A percentile compares a stretch with the other conserved stretches of the same genome.
Evolutionary conservation across 2,888 invertebrate genomes (phyloP).

Genomic region (Apamea anceps): DNA sequence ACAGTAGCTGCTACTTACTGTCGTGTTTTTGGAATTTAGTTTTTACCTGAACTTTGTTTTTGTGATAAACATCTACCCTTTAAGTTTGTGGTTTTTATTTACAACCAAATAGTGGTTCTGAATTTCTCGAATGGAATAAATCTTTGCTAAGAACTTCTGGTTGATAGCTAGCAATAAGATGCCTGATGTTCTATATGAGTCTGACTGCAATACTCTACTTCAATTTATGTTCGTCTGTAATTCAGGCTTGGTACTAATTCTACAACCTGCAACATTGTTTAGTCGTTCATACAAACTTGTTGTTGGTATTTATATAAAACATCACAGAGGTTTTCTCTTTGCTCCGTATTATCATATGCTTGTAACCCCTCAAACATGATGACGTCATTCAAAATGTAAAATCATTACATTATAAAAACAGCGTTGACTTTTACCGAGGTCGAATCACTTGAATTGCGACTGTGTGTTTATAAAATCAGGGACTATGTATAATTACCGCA

Average conservation of each 20-base stretch:
- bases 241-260: not conserved
- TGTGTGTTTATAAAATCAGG: slow-evolving; percentile 61
- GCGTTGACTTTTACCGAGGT: slow-evolving; percentile 58
- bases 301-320: not conserved
- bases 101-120: not conserved
- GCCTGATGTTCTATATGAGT: not conserved
- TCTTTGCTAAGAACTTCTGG: not conserved
- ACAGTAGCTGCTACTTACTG: slow-evolving; percentile 37
- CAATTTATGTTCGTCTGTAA: not conserved
- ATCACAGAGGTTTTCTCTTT: not conserved
- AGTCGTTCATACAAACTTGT: not conserved
- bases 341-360: not conserved
- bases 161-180: not conserved
- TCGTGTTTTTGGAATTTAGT: slow-evolving; percentile 42
- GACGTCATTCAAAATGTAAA: slow-evolving; percentile 45
- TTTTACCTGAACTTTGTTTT: slow-evolving; percentile 8
- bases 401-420: slow-evolving; percentile 56
- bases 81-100: not conserved
- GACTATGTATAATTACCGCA: slow-evolving; percentile 54
- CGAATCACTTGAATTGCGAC: slow-evolving; percentile 64
- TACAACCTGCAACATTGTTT: not conserved
- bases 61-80: slow-evolving; percentile 21
- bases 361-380: slow-evolving; percentile 2
- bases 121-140: not conserved
- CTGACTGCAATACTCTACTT: not conserved